A percentile compares a stretch with the other conserved stretches of the same genome.
Conservation (phyloP, 2,797 vertebrate species). For the Lepus oiostolus region DNA sequence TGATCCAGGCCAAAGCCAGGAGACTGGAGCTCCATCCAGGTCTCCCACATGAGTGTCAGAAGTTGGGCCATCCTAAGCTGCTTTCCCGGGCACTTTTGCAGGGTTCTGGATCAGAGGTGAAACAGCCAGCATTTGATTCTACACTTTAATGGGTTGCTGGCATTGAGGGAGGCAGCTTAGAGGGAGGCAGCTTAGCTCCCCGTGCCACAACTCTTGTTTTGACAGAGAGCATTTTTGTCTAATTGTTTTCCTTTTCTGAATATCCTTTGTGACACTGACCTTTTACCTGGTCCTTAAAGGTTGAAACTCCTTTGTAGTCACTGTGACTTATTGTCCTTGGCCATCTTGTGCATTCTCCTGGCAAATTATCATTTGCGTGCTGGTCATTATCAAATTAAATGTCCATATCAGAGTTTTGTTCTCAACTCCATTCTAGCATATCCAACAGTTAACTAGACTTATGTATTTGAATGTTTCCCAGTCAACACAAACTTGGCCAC, state of each 20-base stretch:
- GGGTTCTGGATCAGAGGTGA: too few species aligned
- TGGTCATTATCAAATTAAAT: slow-evolving; percentile 4
- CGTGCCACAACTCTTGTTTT: not conserved
- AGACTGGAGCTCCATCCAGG: too few species aligned
- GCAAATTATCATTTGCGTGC: not conserved
- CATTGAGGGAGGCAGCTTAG: too few species aligned
- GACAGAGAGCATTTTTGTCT: not conserved
- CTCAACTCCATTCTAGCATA: not conserved
- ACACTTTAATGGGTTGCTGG: too few species aligned
- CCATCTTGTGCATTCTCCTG: not conserved
- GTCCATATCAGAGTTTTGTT: slow-evolving; percentile 23
- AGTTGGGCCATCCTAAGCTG: too few species aligned
- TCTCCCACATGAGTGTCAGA: too few species aligned
- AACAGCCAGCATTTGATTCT: too few species aligned
- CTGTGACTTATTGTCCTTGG: not conserved
- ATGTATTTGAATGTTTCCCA: not conserved
- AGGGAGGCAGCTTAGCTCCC: too few species aligned
- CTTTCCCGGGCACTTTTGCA: too few species aligned
- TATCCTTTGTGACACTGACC: not conserved
- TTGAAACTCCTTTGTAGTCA: not conserved
- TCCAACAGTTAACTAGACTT: not conserved
- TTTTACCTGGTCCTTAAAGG: not conserved
- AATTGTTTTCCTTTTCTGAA: not conserved
- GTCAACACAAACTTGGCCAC: not conserved
- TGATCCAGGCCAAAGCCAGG: too few species aligned